Conservation (phyloP, 2,113 vertebrate species). For the Gulo gulo region DNA sequence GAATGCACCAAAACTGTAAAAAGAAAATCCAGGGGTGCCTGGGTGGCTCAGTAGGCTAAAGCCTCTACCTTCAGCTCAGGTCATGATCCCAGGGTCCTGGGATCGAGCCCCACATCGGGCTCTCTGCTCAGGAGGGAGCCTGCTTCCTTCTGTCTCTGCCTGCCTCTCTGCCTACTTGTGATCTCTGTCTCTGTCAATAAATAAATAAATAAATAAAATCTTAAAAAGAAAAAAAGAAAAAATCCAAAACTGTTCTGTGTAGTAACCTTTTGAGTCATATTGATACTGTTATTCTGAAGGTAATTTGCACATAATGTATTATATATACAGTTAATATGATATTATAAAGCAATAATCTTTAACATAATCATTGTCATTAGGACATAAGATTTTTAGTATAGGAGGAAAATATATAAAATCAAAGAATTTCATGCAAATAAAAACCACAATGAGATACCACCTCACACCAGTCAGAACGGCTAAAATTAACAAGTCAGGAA, state of each 20-base stretch:
- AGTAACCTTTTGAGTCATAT: conserved; percentile 13
- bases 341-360: background rate
- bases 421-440: background rate
- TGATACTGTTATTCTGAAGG: conserved; percentile 41
- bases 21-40: background rate
- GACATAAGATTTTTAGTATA: background rate
- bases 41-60: too few species aligned
- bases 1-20: background rate
- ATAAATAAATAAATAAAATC: too few species aligned
- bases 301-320: background rate
- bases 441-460: too few species aligned
- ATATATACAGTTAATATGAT: background rate
- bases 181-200: too few species aligned
- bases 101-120: too few species aligned
- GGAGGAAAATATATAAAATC: background rate
- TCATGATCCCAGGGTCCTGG: too few species aligned
- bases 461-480: too few species aligned
- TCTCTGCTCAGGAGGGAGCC: too few species aligned
- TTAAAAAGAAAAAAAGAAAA: background rate
- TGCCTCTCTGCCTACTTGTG: too few species aligned
- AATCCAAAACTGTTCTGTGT: background rate
- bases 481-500: too few species aligned
- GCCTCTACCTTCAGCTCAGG: too few species aligned
- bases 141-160: too few species aligned
- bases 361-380: background rate